phyloP scores from a whole-genome alignment of 2,888 invertebrate species.

The Venusia cambrica region DNA sequence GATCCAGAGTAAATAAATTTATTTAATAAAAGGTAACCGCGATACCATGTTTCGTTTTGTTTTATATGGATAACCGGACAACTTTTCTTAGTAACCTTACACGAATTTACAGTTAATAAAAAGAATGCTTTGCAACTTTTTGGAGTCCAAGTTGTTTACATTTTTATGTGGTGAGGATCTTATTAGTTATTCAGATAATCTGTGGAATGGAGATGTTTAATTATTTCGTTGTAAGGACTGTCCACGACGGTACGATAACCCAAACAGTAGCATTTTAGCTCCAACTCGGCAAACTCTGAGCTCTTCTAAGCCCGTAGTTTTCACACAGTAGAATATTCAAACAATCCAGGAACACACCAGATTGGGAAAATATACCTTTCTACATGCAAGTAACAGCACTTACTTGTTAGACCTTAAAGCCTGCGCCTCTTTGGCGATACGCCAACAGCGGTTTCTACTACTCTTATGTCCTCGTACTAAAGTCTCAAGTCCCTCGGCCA shows the following conservation, averaged over 20 bases:
- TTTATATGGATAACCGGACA: too few relatives aligned
- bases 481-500: slow-evolving; percentile 1
- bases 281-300: slow-evolving; percentile 10
- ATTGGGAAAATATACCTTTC: slow-evolving; percentile 11
- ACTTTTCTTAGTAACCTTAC: too few relatives aligned
- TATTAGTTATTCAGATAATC: too few relatives aligned
- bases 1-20: background rate
- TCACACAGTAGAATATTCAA: background rate
- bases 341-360: background rate
- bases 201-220: too few relatives aligned
- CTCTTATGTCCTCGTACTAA: slow-evolving; percentile 7
- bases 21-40: slow-evolving; percentile 8
- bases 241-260: too few relatives aligned
- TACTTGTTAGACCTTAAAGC: slow-evolving; percentile 12
- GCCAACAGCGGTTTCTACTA: slow-evolving; percentile 10
- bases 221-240: too few relatives aligned
- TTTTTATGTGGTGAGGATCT: too few relatives aligned
- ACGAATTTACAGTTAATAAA: too few relatives aligned
- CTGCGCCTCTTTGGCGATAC: slow-evolving; percentile 15
- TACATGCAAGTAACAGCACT: slow-evolving; percentile 6
- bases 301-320: background rate
- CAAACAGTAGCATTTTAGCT: slow-evolving; percentile 11
- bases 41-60: too few relatives aligned
- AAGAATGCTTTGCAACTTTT: too few relatives aligned
- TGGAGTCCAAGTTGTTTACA: too few relatives aligned